Percentiles rank a stretch among this genome's conserved stretches.
phyloP scores from a whole-genome alignment of 2,888 invertebrate species.

The Zeuzera pyrina region DNA sequence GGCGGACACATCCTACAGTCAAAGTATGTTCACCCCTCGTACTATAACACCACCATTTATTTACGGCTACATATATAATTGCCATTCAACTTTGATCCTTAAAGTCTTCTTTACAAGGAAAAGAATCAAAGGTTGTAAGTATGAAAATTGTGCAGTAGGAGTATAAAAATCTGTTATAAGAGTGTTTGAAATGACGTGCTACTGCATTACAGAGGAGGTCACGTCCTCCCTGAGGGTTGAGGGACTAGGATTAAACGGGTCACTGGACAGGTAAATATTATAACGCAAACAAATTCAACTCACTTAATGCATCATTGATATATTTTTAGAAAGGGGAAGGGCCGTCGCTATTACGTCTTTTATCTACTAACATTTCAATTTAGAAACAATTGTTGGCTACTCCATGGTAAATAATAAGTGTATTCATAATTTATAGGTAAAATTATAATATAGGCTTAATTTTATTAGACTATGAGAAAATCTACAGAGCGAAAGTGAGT shows the following conservation, averaged over 20 bases:
- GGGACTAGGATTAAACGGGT: constrained; percentile 50
- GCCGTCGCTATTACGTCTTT: neutral
- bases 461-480: no score
- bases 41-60: constrained; percentile 19
- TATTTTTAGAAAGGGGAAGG: constrained; percentile 27
- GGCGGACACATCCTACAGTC: constrained; percentile 32
- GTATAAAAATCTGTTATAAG: constrained; percentile 59
- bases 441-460: no score
- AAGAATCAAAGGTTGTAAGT: no score
- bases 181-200: constrained; percentile 58
- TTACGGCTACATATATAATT: neutral
- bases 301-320: constrained; percentile 64
- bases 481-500: no score
- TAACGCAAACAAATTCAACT: constrained; percentile 63
- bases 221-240: constrained; percentile 27
- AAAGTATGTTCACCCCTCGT: constrained; percentile 38
- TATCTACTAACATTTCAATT: no score
- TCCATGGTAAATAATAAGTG: no score
- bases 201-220: constrained; percentile 42
- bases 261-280: constrained; percentile 68
- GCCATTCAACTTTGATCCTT: constrained; percentile 12
- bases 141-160: no score
- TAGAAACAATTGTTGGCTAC: no score
- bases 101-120: no score
- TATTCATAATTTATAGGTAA: no score